Percentiles rank a stretch among this genome's conserved stretches.
Evolutionary conservation across 2,113 vertebrate genomes (phyloP).

Genomic region (Phrynocephalus versicolor): DNA sequence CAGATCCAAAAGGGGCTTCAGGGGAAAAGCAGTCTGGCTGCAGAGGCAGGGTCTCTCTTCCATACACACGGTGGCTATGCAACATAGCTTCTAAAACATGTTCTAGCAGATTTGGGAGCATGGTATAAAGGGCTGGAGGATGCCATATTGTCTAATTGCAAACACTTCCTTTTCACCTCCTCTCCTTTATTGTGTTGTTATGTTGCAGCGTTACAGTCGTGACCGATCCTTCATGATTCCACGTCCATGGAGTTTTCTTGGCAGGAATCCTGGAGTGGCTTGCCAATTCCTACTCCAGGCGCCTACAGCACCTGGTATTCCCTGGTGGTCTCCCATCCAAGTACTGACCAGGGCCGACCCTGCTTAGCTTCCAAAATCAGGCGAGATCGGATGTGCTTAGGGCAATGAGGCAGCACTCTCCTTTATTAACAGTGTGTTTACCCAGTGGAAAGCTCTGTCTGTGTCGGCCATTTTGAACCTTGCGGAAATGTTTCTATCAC

Average conservation of each 20-base stretch:
- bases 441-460: background rate
- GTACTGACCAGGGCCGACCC: no score
- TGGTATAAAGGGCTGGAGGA: background rate
- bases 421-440: background rate
- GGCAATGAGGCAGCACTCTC: no score
- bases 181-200: no score
- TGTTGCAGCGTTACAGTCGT: no score
- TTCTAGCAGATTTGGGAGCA: slow-evolving; percentile 6
- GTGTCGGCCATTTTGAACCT: background rate
- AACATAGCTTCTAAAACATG: background rate
- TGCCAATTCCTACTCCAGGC: no score
- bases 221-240: no score
- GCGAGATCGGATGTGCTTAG: no score
- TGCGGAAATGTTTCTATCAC: background rate
- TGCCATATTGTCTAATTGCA: background rate
- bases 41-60: background rate
- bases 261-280: no score
- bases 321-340: no score
- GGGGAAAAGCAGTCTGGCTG: background rate
- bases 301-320: no score
- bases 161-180: background rate
- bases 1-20: background rate
- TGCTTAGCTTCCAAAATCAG: no score
- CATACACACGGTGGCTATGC: background rate
- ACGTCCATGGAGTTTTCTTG: no score